Evolutionary conservation across 2,113 vertebrate genomes (phyloP).

Genomic region (Ascaphus truei): DNA sequence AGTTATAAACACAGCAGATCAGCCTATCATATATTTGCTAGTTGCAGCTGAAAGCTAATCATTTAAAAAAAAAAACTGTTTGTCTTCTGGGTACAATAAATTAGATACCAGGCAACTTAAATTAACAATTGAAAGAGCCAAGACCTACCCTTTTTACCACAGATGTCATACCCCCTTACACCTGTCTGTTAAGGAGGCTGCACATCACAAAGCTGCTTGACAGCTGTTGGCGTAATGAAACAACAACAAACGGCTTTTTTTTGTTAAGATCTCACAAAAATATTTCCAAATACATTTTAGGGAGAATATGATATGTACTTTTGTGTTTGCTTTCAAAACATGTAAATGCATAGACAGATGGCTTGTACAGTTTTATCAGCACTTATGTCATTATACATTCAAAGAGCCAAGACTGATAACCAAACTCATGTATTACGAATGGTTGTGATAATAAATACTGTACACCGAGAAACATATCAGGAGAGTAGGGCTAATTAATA

Average conservation of each 20-base stretch:
- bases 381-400: conserved; percentile 49
- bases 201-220: conserved; percentile 41
- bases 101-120: conserved; percentile 43
- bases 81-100: conserved; percentile 45
- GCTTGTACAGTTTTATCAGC: conserved; percentile 49
- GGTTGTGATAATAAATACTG: conserved; percentile 49
- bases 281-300: conserved; percentile 53
- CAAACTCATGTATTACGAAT: conserved; percentile 31
- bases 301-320: conserved; percentile 42
- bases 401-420: conserved; percentile 50
- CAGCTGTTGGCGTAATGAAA: conserved; percentile 45
- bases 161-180: conserved; percentile 39
- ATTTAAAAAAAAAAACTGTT: conserved; percentile 48
- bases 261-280: conserved; percentile 45
- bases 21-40: conserved; percentile 45
- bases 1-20: conserved; percentile 48
- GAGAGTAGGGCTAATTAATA: conserved; percentile 40
- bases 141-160: conserved; percentile 26
- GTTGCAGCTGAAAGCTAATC: conserved; percentile 53
- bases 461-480: conserved; percentile 21
- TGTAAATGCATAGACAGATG: conserved; percentile 56
- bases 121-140: conserved; percentile 25
- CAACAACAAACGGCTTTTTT: conserved; percentile 29
- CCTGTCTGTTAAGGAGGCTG: conserved; percentile 35
- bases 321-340: conserved; percentile 53